Evolutionary conservation across 2,888 invertebrate genomes (phyloP).

Genomic region (Stenurella melanura): DNA sequence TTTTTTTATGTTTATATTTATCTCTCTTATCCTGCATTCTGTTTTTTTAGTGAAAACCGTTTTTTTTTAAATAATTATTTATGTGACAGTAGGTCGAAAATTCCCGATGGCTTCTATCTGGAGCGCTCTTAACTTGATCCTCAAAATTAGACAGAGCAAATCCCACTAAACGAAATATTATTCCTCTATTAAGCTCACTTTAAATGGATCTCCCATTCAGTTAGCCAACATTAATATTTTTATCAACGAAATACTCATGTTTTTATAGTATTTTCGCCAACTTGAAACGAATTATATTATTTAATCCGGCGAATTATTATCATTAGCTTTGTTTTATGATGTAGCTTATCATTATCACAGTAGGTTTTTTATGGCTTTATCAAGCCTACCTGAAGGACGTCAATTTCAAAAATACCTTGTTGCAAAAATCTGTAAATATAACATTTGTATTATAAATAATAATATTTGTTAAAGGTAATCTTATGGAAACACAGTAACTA

Average conservation of each 20-base stretch:
- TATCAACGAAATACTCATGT: neutral
- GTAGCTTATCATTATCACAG: neutral
- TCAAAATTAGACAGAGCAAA: too few relatives aligned
- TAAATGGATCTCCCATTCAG: neutral
- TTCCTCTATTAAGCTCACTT: neutral
- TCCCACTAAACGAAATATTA: too few relatives aligned
- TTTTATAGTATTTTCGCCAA: slow-evolving; percentile 7
- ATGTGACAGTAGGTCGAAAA: too few relatives aligned
- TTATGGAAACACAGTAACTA: neutral
- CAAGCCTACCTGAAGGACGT: neutral
- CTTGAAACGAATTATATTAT: neutral
- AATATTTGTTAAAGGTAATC: neutral
- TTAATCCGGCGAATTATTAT: neutral
- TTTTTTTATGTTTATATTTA: too few relatives aligned
- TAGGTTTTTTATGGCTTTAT: neutral
- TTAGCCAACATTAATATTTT: neutral
- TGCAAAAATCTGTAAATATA: neutral
- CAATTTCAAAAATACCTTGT: neutral
- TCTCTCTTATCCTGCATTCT: too few relatives aligned
- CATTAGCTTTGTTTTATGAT: neutral
- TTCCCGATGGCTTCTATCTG: too few relatives aligned
- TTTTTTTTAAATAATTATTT: too few relatives aligned
- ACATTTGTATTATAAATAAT: neutral
- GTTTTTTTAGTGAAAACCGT: too few relatives aligned
- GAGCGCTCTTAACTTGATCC: too few relatives aligned